These are phyloP conservation scores for Danio choprae DNA, from an alignment of 2,797 vertebrate genomes.

Conservation along the genomic window DNA sequence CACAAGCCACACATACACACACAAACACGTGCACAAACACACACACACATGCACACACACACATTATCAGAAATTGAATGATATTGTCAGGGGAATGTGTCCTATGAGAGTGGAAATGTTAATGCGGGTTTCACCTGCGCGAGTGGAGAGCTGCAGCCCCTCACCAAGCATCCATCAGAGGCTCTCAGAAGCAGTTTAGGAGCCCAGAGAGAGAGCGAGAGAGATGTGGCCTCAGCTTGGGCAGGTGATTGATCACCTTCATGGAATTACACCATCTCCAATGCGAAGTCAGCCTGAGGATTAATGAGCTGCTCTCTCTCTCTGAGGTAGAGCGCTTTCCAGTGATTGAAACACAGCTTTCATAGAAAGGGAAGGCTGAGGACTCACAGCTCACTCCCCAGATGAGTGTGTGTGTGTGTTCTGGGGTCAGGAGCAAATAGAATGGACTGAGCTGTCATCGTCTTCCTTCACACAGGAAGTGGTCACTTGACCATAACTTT, in stretches of 20 bases:
- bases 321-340: constrained; percentile 44
- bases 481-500: constrained; percentile 28
- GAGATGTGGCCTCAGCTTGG: constrained; percentile 65
- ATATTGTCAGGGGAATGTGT: constrained; percentile 60
- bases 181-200: constrained; percentile 67
- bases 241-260: constrained; percentile 77
- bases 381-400: constrained; percentile 42
- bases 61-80: constrained; percentile 55
- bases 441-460: constrained; percentile 29
- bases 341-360: constrained; percentile 52
- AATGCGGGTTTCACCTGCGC: constrained; percentile 53
- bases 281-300: constrained; percentile 73
- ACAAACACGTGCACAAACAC: constrained; percentile 25
- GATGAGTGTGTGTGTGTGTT: constrained; percentile 41
- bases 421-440: constrained; percentile 33
- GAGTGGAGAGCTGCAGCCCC: constrained; percentile 65
- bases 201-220: constrained; percentile 57
- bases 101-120: constrained; percentile 42
- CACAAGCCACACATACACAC: constrained; percentile 58
- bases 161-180: constrained; percentile 70
- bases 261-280: constrained; percentile 68
- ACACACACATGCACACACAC: constrained; percentile 44
- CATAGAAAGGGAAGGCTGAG: constrained; percentile 45
- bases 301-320: constrained; percentile 78
- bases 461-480: constrained; percentile 24